These are phyloP conservation scores for Peromyscus aztecus DNA, from an alignment of 2,797 vertebrate genomes.

Conservation along the genomic window DNA sequence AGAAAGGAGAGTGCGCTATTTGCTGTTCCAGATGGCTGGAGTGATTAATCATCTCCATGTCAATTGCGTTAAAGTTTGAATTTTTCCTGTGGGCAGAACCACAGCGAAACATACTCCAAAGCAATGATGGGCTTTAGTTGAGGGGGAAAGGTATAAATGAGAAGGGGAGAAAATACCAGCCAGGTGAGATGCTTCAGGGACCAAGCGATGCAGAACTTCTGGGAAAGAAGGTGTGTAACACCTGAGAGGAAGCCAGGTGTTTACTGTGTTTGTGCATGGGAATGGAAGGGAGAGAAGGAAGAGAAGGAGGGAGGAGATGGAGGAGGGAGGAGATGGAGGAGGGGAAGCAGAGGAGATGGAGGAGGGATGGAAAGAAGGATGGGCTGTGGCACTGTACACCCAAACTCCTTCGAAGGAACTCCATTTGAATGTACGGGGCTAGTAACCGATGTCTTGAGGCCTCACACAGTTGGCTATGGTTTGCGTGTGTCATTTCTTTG, in stretches of 20 bases:
- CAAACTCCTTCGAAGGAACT: neutral
- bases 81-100: neutral
- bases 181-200: neutral
- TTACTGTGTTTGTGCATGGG: neutral
- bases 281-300: neutral
- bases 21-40: neutral
- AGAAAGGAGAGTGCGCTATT: neutral
- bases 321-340: too few species aligned
- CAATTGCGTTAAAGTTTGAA: neutral
- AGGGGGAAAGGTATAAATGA: neutral
- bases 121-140: neutral
- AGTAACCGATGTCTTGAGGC: neutral
- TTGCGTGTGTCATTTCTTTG: neutral
- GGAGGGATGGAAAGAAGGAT: neutral
- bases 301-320: neutral
- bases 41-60: neutral
- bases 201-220: neutral
- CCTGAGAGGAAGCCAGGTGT: conserved; percentile 6
- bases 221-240: conserved; percentile 30
- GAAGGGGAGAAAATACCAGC: neutral
- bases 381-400: neutral
- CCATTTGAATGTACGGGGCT: neutral
- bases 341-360: neutral
- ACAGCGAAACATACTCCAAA: neutral
- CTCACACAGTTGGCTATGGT: neutral